These are phyloP conservation scores for Poecilus cupreus DNA, from an alignment of 2,888 invertebrate species.

Conservation along the genomic window DNA sequence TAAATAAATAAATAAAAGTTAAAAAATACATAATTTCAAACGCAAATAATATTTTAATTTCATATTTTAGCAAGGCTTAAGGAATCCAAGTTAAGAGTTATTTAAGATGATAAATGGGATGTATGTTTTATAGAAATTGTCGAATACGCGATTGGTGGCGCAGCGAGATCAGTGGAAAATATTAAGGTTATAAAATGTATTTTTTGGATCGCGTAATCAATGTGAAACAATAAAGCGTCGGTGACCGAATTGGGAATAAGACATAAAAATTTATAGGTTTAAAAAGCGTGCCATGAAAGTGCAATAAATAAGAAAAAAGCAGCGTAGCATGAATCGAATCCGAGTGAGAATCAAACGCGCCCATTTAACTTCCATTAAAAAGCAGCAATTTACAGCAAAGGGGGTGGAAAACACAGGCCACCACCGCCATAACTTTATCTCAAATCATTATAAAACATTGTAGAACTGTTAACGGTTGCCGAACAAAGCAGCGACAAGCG, in stretches of 20 bases:
- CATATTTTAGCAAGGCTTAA: too few relatives aligned
- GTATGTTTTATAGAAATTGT: too few relatives aligned
- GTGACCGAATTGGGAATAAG: constrained; percentile 12
- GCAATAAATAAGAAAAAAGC: constrained; percentile 41
- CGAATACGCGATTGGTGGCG: too few relatives aligned
- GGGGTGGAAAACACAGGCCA: constrained; percentile 29
- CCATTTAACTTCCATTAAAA: constrained; percentile 35
- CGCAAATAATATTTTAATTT: too few relatives aligned
- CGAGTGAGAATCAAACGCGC: constrained; percentile 2
- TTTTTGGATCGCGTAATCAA: background rate
- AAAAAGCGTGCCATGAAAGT: constrained; percentile 10
- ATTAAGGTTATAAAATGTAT: too few relatives aligned
- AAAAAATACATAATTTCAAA: too few relatives aligned
- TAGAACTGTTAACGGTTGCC: constrained; percentile 53
- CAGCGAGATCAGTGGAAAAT: too few relatives aligned
- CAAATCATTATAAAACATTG: constrained; percentile 59
- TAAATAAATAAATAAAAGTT: too few relatives aligned
- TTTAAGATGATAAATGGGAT: too few relatives aligned
- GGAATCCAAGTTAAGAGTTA: too few relatives aligned
- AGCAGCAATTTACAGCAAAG: constrained; percentile 22
- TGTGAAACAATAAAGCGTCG: background rate
- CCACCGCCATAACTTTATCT: constrained; percentile 53
- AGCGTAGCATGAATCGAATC: constrained; percentile 27
- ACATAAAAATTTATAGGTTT: constrained; percentile 25
- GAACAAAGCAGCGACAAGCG: constrained; percentile 56